Percentiles rank a stretch among this genome's conserved stretches.
Evolutionary conservation across 2,888 invertebrate genomes (phyloP).

Genomic region (Melinopterus prodromus): DNA sequence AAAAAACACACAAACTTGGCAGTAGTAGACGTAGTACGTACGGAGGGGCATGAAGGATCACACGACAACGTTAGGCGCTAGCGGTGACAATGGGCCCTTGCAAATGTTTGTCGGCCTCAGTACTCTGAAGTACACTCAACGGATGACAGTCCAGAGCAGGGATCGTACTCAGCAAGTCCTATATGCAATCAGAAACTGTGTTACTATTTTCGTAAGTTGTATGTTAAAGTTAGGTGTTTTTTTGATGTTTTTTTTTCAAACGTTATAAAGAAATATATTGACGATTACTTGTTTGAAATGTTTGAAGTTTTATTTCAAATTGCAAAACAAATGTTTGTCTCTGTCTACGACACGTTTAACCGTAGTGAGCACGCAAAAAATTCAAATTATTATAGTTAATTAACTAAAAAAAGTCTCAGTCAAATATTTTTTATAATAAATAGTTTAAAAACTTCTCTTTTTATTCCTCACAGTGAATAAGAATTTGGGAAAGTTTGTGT

Average conservation of each 20-base stretch:
- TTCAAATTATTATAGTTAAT: no score
- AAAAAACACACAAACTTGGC: slow-evolving; percentile 10
- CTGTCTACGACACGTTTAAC: no score
- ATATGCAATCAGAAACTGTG: slow-evolving; percentile 30
- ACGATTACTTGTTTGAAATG: neutral
- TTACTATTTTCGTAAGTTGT: neutral
- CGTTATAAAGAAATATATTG: neutral
- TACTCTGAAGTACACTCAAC: neutral
- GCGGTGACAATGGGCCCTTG: slow-evolving; percentile 13
- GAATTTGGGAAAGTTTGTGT: no score
- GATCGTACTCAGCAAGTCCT: slow-evolving; percentile 56
- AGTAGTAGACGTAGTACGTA: neutral
- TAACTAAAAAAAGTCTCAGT: no score
- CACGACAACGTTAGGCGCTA: slow-evolving; percentile 6
- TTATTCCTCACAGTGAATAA: no score
- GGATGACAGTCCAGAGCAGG: slow-evolving; percentile 41
- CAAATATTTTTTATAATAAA: no score
- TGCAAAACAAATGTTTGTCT: no score
- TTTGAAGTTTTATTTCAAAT: neutral
- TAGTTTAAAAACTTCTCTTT: no score
- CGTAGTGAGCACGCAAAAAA: no score
- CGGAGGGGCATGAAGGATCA: neutral
- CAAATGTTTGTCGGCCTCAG: slow-evolving; percentile 6
- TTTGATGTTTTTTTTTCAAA: slow-evolving; percentile 7
- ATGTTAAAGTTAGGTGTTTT: neutral